A percentile compares a stretch with the other conserved stretches of the same genome.
These are phyloP conservation scores for Aurelia sp. DNA, from an alignment of 30 jellyfish, hydroid and myxozoan genomes.

Conservation along the genomic window DNA sequence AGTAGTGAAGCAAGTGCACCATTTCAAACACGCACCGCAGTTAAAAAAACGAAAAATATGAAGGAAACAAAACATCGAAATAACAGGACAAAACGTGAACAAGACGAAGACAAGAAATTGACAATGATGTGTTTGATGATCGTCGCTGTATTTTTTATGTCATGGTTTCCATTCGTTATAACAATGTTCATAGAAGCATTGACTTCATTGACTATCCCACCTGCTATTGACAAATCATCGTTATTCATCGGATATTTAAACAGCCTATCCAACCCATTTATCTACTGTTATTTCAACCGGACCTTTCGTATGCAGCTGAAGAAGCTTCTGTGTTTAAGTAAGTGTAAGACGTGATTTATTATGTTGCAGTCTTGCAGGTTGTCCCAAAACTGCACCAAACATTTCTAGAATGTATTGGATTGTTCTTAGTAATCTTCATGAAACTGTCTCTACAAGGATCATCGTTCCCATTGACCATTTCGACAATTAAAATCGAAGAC, in stretches of 20 bases:
- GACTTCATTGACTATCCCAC: not conserved
- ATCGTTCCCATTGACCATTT: too few relatives aligned
- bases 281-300: constrained; percentile 35
- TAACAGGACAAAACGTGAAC: not conserved
- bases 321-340: not conserved
- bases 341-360: too few relatives aligned
- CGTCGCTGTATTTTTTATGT: constrained; percentile 32
- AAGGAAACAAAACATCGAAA: too few relatives aligned
- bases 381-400: too few relatives aligned
- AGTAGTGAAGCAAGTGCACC: too few relatives aligned
- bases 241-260: constrained; percentile 32
- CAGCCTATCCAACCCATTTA: constrained; percentile 54
- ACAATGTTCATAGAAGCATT: constrained; percentile 44
- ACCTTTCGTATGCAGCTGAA: constrained; percentile 22
- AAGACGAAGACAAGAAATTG: constrained; percentile 21
- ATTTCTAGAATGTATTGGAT: too few relatives aligned
- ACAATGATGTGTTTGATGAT: constrained; percentile 53
- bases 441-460: too few relatives aligned
- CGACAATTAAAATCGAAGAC: too few relatives aligned
- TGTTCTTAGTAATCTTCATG: too few relatives aligned
- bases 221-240: constrained; percentile 20
- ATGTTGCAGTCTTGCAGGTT: too few relatives aligned
- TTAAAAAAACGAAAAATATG: too few relatives aligned
- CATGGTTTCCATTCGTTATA: constrained; percentile 63
- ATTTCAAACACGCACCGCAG: too few relatives aligned